These are phyloP conservation scores for Carpatolechia fugitivella DNA, from an alignment of 2,888 invertebrate species.

Conservation along the genomic window DNA sequence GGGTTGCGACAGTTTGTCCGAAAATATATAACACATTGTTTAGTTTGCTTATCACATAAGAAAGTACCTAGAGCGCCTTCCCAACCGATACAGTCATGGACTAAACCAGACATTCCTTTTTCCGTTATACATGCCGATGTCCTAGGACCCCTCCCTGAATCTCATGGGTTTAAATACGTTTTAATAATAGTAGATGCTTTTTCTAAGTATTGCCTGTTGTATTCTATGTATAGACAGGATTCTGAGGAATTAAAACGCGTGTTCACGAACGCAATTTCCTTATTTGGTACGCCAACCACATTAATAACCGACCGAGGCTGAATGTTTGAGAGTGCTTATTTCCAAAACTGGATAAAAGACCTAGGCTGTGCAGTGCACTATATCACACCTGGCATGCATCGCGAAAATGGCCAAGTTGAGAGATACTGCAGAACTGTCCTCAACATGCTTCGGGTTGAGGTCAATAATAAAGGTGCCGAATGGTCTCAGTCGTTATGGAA, in stretches of 20 bases:
- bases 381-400: background rate
- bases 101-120: constrained; percentile 7
- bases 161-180: constrained; percentile 20
- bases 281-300: background rate
- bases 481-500: constrained; percentile 22
- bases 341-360: background rate
- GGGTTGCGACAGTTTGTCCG: too few relatives aligned
- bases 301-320: background rate
- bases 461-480: background rate
- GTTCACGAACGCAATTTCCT: background rate
- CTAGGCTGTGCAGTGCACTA: background rate
- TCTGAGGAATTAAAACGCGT: background rate
- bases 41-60: constrained; percentile 11
- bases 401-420: background rate
- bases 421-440: background rate
- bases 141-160: too few relatives aligned
- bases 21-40: constrained; percentile 9
- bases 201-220: too few relatives aligned
- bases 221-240: too few relatives aligned
- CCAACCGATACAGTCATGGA: background rate
- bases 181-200: too few relatives aligned
- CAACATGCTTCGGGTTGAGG: background rate
- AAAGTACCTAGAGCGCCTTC: constrained; percentile 1
- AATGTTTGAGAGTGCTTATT: constrained; percentile 7
- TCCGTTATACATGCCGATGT: too few relatives aligned